Evolutionary conservation across 2,113 vertebrate genomes (phyloP), one percentile per base, ranked within the genome.

Genomic region (Odobenus rosmarus): DNA sequence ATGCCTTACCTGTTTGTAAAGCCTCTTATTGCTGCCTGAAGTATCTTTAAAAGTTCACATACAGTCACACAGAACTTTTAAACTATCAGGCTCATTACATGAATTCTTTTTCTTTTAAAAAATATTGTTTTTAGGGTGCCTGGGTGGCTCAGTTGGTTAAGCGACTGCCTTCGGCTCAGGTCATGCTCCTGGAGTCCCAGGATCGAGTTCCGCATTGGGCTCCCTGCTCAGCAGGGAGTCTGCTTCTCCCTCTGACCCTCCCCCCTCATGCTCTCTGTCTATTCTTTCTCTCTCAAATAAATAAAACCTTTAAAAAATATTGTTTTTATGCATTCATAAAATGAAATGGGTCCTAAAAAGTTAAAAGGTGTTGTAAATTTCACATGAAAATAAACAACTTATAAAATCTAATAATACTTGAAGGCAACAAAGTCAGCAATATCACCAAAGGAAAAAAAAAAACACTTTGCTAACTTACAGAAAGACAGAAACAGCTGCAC

Each of bases 371-470:
- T 39, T 84, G 8, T 88, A 88, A 92, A 80, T 92, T 95, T 92
- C 67, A 96, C 13, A 76, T 82, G 55, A 95, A 95, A 97, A 88
- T 97, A 96, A 96, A 93, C 46, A 94, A 95, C 24, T 79, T 95
- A 88, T 64, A 92, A 97, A 97, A 90, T 33, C 62, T 13, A 90
- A 71, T 49, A 91, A 61, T 90, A 94, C 72, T 71, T 83, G 96
- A 96, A 87, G 74, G 77, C 33, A 88, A 95, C 49, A 92, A 83
- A 89, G 36, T 62, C 55, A 80, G 61, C 1, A 82, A 57, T 61
- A 82, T 77, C 31, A 51, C 49, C 23, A 72, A 61, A 93, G 67
- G 19, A 10, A 24, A 7, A 11, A 85, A 84, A 28, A 11, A 85
- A 84, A 28, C 36, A 86, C 61, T 85, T 90, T 49, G 13, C 24